phyloP scores from a whole-genome alignment of 1,140 invertebrate species.

The Nilaparvata lugens region DNA sequence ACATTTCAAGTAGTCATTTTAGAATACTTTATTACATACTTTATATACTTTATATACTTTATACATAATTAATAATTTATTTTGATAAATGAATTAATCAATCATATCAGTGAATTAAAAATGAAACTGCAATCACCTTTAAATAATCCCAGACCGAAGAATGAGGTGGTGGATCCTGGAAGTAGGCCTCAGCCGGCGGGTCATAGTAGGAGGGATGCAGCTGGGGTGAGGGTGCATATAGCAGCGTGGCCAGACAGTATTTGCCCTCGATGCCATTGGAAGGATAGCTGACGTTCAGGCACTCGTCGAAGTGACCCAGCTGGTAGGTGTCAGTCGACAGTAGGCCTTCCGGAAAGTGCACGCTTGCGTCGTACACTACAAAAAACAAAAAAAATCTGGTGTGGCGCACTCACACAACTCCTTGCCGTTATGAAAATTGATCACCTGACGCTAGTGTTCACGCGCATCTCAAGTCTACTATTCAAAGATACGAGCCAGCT shows the following conservation, averaged over 20 bases:
- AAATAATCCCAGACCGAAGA: constrained; percentile 8
- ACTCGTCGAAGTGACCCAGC: constrained; percentile 42
- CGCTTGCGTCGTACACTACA: constrained; percentile 42
- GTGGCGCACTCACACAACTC: too few species aligned
- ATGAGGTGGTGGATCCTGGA: neutral
- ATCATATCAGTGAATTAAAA: too few species aligned
- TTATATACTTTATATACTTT: too few species aligned
- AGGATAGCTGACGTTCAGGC: constrained; percentile 25
- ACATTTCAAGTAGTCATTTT: too few species aligned
- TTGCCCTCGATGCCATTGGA: neutral
- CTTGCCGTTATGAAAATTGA: too few species aligned
- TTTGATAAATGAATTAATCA: too few species aligned
- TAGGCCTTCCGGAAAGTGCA: constrained; percentile 37
- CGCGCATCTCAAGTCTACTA: too few species aligned
- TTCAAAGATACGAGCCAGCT: too few species aligned
- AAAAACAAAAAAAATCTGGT: too few species aligned
- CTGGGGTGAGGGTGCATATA: neutral
- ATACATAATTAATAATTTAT: too few species aligned
- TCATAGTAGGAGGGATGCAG: neutral
- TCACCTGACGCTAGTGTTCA: too few species aligned
- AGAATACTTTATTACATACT: too few species aligned
- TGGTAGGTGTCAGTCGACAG: constrained; percentile 38
- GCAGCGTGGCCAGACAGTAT: constrained; percentile 13
- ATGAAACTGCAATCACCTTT: constrained; percentile 7
- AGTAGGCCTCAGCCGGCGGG: neutral